Evolutionary conservation across 2,888 invertebrate genomes (phyloP).

Genomic region (Mythimna lalbum): DNA sequence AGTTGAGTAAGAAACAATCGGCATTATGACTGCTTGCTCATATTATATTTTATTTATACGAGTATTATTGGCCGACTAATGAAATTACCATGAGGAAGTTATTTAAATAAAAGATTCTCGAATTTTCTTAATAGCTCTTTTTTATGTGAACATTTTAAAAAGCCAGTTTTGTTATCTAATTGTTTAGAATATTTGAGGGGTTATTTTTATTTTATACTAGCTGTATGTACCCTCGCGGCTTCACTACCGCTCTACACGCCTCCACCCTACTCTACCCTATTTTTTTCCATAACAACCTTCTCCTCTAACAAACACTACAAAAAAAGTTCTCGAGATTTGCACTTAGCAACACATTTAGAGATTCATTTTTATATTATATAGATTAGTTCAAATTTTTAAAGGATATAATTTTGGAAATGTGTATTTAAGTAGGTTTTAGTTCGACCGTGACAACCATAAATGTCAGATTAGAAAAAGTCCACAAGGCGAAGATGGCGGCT

Average conservation of each 20-base stretch:
- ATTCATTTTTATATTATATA: too few species aligned
- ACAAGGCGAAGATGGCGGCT: not conserved
- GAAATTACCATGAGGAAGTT: conserved; percentile 26
- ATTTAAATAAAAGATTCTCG: not conserved
- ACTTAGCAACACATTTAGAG: too few species aligned
- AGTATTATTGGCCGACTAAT: not conserved
- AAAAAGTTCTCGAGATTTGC: too few species aligned
- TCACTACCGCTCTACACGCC: too few species aligned
- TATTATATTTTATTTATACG: conserved; percentile 6
- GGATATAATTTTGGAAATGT: not conserved
- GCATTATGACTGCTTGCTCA: not conserved
- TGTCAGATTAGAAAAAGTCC: not conserved
- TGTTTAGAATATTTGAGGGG: not conserved
- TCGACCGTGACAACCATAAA: not conserved
- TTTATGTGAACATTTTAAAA: not conserved
- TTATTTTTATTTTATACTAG: too few species aligned
- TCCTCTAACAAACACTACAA: too few species aligned
- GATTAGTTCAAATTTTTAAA: too few species aligned
- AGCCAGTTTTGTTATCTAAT: not conserved
- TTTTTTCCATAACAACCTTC: too few species aligned
- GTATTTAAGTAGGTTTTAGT: not conserved
- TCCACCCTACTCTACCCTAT: too few species aligned
- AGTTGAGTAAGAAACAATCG: not conserved
- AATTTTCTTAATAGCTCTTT: not conserved
- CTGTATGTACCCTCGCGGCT: too few species aligned